Conservation (phyloP, 2,797 vertebrate genomes). For the Pitangus sulphuratus region DNA sequence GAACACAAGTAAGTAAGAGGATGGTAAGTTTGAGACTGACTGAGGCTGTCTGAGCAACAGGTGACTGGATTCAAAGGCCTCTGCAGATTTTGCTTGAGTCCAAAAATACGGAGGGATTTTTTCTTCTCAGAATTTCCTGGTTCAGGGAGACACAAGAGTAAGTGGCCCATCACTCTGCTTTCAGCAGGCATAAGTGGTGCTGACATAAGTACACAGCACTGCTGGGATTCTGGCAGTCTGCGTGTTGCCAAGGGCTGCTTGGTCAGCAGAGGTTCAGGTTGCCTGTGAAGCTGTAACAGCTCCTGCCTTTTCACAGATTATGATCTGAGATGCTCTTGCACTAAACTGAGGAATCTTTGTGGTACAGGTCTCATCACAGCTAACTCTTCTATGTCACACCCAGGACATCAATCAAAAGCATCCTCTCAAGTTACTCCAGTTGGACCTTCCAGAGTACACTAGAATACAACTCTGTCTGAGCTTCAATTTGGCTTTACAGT, state of each 20-base stretch:
- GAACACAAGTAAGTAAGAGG: background rate
- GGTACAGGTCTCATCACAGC: background rate
- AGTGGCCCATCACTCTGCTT: background rate
- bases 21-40: background rate
- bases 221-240: background rate
- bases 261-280: background rate
- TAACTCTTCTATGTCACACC: background rate
- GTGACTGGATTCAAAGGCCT: background rate
- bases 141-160: background rate
- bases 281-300: background rate
- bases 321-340: background rate
- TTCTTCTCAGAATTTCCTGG: background rate
- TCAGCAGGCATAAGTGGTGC: background rate
- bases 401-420: background rate
- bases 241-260: background rate
- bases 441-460: background rate
- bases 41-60: background rate
- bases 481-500: background rate
- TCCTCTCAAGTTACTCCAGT: background rate
- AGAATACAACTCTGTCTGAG: background rate
- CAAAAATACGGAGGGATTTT: background rate
- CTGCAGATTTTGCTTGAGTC: fast-evolving
- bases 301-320: background rate
- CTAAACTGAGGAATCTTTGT: background rate
- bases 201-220: background rate